Evolutionary conservation across 2,113 vertebrate genomes (phyloP), one percentile per base, ranked within the genome.

Genomic region (rabbit (Oryctolagus cuniculus)): DNA sequence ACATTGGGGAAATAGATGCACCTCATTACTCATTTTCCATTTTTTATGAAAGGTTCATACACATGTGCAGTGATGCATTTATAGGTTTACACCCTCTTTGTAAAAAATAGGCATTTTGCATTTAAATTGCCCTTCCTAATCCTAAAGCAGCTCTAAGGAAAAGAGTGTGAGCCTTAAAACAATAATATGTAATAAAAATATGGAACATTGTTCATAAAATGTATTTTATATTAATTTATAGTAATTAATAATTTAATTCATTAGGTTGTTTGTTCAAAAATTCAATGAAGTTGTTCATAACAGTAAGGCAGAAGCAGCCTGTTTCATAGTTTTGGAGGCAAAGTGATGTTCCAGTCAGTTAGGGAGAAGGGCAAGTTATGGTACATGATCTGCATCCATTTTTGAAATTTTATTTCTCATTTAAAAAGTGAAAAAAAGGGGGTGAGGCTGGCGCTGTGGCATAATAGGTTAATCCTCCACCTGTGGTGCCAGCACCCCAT

Each of bases 11-110:
- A 92, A 96, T 95, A 96, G 95, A 95, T 77, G 75, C 95, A 95
- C 91, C 92, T 97, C 95, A 89, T 97, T 97, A 97, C 83, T 95
- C 74, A 96, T 86, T 96, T 97, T 97, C 93, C 93, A 96, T 97
- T 97, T 44, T 95, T 97, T 97, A 95, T 97, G 95, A 96, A 97
- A 96, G 75, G 66, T 82, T 97, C 96, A 95, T 97, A 95, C 90
- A 87, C 81, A 0, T 94, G 96, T 93, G 92, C 97, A 97, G 67
- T 96, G 95, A 96, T 95, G 95, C 95, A 95, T 97, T 95, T 95
- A 96, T 79, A 96, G 94, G 90, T 96, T 97, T 97, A 96, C 94
- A 94, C 96, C 96, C 93, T 97, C 89, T 96, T 90, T 89, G 53
- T 44, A 25, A 63, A 96, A 90, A 95, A 95, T 81, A 88, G n/a